Base-by-base conservation (phyloP, 2,113 vertebrate genomes). In the Ptilorrhoa leucosticta region DNA sequence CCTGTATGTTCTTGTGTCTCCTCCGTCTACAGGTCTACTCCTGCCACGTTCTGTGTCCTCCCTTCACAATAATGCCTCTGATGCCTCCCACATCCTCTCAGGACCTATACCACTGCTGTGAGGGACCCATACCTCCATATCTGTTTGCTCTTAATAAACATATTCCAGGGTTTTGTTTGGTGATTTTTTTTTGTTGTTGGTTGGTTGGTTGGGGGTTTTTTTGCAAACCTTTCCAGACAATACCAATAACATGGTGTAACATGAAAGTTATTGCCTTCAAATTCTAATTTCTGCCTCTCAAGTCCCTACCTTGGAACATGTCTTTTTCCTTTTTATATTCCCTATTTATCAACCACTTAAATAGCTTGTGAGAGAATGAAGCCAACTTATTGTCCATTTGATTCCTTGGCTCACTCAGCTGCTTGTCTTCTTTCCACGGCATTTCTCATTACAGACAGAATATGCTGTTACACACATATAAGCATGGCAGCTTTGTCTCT, bases 261-360 rank as follows among this genome's bases (percentile, higher is more conserved):
- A 16, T 48, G 10, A 81, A 93, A 90, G 3, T 10, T 2, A 47
- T 90, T 88, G 31, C 13, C 42, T 56, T 94, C 48, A 89, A 69
- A 51, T n/a, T 66, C 18, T 53, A 14, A 68, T 73, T 87, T 83
- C 42, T 72, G 75, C 14, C 23, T 14, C 15, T 81, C 24, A 17
- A 47, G 13, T 94, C 17, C 31, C 57, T 87, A 7, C 4, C 18
- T 73, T 61, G 30, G n/a, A 88, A 33, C 6, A 57, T 13, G 5
- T 80, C 35, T 89, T 80, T 86, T 53, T 54, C 22, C 1, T 68
- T 27, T 58, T 89, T 94, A 53, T 79, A 76, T 50, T 92, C 44
- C 31, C 21, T 28, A 72, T 96, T 97, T 92, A 66, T 96, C 92
- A 97, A 64, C 45, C 48, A 51, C 28, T 97, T 97, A 97, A 97